Base-by-base conservation (phyloP, 2,113 vertebrate genomes). In the Ovis canadensis region DNA sequence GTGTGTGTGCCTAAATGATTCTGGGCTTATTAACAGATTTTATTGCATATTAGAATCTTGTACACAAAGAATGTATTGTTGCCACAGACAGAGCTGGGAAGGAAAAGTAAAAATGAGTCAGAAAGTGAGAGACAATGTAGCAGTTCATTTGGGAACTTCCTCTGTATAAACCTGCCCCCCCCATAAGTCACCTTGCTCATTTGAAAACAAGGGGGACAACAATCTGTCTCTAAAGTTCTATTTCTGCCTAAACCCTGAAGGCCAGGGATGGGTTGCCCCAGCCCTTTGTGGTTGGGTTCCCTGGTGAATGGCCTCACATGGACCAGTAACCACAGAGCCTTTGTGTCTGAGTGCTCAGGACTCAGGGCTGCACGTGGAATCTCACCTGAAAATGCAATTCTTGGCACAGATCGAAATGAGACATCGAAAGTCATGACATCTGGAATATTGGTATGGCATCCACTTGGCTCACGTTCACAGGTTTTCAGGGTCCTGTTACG, bases 1-100 rank as follows among this genome's bases (percentile, higher is more conserved):
- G 17, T 71, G 17, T 90, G 36, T 81, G 48, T 84, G 52, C 50
- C 43, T 90, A 57, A 88, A 93, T 90, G 93, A 67, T 84, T 96
- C 62, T 86, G 96, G 94, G 87, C 62, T 60, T 92, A 59, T 33
- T 92, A 90, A 71, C 87, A 71, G 31, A 33, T 90, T 85, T 95
- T 81, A 81, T 55, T 94, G 85, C 88, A 45, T 50, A 78, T 94
- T 55, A 81, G 60, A 94, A 14, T 88, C 59, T 87, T 64, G 16
- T 62, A 82, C 91, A 98, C 96, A 97, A 90, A 97, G 92, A 64
- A 1, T 27, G 59, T 45, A 55, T 97, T 97, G 96, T 97, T 97
- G 85, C 50, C 43, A 57, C 43, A 31, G 59, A 90, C 57, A 50
- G 59, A 81, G 40, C 55, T 59, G 78, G 71, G 78, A 80, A 84